Evolutionary conservation across 1,140 invertebrate species (phyloP), one percentile per base, ranked within the genome.

Genomic region (Macrotrachela quadricornifera): DNA sequence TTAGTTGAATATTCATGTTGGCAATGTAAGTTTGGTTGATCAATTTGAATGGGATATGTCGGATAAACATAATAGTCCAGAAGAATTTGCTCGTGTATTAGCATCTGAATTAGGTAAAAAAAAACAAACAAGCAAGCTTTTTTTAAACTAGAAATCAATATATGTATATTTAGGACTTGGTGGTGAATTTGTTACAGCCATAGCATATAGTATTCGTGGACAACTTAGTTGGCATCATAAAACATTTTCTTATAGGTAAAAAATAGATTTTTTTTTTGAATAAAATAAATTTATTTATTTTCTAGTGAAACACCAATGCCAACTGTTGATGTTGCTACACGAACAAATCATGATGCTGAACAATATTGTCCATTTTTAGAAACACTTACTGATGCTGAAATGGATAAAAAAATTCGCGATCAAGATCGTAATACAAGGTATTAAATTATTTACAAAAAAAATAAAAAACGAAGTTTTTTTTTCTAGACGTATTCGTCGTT

Each of bases 1-100:
- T n/a, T 30, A 91, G 68, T 71, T 99, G 9, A 99, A 99, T 64
- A 94, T 99, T 62, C 92, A 99, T 65, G 91, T 99, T 12, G 94
- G 92, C 15, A 99, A 99, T 64, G 95, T 94, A 17, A 96, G 90
- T 0, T 72, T 99, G 41, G 88, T 95, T 2, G 92, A 99, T 73
- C 92, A 97, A 75, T 90, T 97, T 62, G 92, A 99, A 73, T 99
- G 94, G 94, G 94, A 99, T 63, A 92, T 99, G 85, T 83, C 85
- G 8, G 88, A 97, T 62, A 85, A 85, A 61, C 81, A 91, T 62
- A 97, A 97, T 67, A 90, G 83, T 67, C 91, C 94, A 0, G 94
- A 99, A 70, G 80, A 91, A 61, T 97, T 97, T 74, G 88, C 92
- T 0, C 80, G 85, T 66, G 90, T 86, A 69, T 70, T 99, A 14